Evolutionary conservation across 1,140 invertebrate genomes (phyloP).

Genomic region (Drosophila lini): DNA sequence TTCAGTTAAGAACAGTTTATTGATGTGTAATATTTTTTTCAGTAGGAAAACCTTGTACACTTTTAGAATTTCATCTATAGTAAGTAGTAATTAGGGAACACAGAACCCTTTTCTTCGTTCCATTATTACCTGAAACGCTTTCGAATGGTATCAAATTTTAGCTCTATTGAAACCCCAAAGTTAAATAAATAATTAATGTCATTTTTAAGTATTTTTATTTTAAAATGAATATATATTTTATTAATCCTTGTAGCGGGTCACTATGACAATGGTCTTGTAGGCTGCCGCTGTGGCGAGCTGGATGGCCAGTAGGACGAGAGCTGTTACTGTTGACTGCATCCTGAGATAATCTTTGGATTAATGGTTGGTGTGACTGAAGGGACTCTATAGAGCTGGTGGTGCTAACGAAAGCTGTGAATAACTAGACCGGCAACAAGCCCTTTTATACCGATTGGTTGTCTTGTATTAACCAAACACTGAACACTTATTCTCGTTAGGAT

Average conservation of each 20-base stretch:
- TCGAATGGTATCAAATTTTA: background rate
- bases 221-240: background rate
- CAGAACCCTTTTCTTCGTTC: background rate
- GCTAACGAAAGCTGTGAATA: conserved; percentile 4
- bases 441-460: conserved; percentile 1
- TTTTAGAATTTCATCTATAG: background rate
- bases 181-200: background rate
- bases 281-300: background rate
- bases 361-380: background rate
- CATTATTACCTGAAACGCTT: background rate
- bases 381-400: too few relatives aligned
- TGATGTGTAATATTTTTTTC: too few relatives aligned
- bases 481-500: background rate
- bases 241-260: background rate
- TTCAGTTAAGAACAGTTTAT: too few relatives aligned
- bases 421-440: background rate
- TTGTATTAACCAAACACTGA: background rate
- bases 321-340: conserved; percentile 1
- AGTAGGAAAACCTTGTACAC: too few relatives aligned
- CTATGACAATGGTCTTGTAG: background rate
- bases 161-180: too few relatives aligned
- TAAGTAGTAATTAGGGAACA: background rate
- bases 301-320: background rate
- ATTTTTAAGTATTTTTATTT: background rate
- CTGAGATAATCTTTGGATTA: background rate